These are phyloP conservation scores for Coilia nasus DNA, from an alignment of 2,797 vertebrate genomes.

Conservation along the genomic window DNA sequence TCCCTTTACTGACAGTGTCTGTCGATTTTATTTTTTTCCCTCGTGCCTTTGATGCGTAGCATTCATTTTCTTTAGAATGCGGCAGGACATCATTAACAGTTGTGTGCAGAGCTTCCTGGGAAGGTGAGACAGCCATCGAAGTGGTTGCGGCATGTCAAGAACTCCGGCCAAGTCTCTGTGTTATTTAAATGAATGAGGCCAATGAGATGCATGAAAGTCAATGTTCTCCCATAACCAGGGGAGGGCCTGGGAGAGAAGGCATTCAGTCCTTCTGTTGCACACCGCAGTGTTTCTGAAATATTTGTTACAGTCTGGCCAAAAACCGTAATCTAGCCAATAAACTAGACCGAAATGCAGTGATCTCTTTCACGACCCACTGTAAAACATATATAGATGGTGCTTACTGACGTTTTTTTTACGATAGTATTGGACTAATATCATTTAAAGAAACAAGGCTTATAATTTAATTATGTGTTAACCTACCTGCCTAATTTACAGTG, in stretches of 20 bases:
- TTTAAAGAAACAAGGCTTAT: background rate
- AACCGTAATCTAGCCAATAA: background rate
- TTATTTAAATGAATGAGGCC: background rate
- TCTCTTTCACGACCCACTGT: background rate
- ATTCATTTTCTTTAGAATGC: background rate
- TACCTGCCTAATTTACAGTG: background rate
- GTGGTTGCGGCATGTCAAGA: background rate
- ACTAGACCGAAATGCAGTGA: background rate
- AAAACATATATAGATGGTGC: background rate
- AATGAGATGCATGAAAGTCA: background rate
- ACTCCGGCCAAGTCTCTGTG: background rate
- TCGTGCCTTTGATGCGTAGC: background rate
- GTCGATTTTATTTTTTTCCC: background rate
- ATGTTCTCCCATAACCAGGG: background rate
- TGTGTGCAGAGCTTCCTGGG: background rate
- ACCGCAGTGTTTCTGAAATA: background rate
- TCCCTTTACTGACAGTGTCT: background rate
- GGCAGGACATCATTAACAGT: background rate
- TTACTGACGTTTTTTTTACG: too few species aligned
- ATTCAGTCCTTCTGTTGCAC: background rate
- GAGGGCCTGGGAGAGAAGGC: background rate
- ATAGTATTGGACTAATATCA: background rate
- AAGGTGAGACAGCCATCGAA: background rate
- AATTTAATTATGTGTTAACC: background rate
- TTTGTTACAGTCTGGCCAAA: too few species aligned